phyloP scores from a whole-genome alignment of 2,797 vertebrate genomes.

The Rhynchotus rufescens region DNA sequence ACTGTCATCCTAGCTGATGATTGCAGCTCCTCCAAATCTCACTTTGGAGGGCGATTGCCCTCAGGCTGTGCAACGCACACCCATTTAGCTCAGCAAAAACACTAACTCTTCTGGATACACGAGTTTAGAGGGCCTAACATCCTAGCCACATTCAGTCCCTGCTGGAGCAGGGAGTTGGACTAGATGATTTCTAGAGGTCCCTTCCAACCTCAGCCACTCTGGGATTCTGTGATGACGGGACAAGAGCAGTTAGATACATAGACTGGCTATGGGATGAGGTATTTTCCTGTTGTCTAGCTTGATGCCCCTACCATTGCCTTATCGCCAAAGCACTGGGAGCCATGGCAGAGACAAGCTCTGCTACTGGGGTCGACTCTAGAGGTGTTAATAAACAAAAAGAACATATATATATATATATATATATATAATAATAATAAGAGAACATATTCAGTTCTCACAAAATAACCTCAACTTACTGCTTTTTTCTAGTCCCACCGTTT shows the following conservation, averaged over 20 bases:
- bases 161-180: no score
- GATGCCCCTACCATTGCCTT: background rate
- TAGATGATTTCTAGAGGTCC: no score
- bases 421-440: no score
- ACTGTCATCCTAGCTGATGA: background rate
- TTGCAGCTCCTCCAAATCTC: background rate
- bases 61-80: fast-evolving
- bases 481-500: background rate
- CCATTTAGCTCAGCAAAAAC: background rate
- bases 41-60: background rate
- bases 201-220: no score
- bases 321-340: background rate
- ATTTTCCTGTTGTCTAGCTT: background rate
- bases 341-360: background rate
- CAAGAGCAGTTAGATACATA: background rate
- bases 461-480: background rate
- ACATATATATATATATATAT: background rate
- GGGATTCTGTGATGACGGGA: background rate
- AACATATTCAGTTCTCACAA: background rate
- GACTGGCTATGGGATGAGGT: background rate
- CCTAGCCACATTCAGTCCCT: no score
- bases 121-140: no score
- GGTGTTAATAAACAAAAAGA: background rate
- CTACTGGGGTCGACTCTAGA: background rate
- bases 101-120: no score